These are phyloP conservation scores for Oscheius sp. DNA, from an alignment of 2,888 invertebrate species.

Conservation along the genomic window DNA sequence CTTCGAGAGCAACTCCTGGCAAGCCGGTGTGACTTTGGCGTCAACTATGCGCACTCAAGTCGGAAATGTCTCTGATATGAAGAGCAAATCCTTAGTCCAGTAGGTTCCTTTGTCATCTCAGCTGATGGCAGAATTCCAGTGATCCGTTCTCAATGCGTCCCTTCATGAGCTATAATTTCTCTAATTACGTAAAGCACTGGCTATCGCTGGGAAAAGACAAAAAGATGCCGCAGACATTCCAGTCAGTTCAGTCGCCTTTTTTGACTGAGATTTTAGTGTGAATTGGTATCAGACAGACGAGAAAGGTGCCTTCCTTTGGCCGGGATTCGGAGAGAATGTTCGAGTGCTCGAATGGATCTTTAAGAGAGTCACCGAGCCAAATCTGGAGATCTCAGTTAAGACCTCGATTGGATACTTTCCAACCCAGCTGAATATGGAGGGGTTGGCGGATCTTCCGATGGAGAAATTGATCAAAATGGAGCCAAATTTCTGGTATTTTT, in stretches of 20 bases:
- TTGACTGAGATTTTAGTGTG: no score
- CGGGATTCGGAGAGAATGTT: slow-evolving; percentile 94
- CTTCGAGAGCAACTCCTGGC: slow-evolving; percentile 67
- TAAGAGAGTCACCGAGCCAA: slow-evolving; percentile 22
- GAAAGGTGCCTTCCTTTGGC: slow-evolving; percentile 88
- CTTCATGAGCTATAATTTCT: slow-evolving; percentile 98
- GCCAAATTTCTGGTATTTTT: no score
- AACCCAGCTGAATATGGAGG: slow-evolving; percentile 12
- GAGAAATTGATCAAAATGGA: slow-evolving; percentile 30
- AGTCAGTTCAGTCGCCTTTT: no score
- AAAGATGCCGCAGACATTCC: slow-evolving; percentile 78
- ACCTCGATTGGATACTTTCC: slow-evolving; percentile 23
- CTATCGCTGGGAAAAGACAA: slow-evolving; percentile 79
- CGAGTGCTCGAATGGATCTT: slow-evolving; percentile 89
- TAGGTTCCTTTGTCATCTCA: no score
- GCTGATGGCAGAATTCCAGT: no score
- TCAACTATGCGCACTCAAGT: slow-evolving; percentile 84
- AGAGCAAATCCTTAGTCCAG: slow-evolving; percentile 73
- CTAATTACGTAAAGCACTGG: slow-evolving; percentile 92
- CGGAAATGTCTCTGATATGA: slow-evolving; percentile 18
- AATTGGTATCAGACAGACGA: slow-evolving; percentile 94
- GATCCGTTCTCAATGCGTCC: slow-evolving; percentile 99
- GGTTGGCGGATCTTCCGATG: neutral
- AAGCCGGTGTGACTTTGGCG: slow-evolving; percentile 79
- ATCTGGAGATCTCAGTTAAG: neutral